phyloP scores from a whole-genome alignment of 2,113 vertebrate species.

The Phalacrocorax brasilianus region DNA sequence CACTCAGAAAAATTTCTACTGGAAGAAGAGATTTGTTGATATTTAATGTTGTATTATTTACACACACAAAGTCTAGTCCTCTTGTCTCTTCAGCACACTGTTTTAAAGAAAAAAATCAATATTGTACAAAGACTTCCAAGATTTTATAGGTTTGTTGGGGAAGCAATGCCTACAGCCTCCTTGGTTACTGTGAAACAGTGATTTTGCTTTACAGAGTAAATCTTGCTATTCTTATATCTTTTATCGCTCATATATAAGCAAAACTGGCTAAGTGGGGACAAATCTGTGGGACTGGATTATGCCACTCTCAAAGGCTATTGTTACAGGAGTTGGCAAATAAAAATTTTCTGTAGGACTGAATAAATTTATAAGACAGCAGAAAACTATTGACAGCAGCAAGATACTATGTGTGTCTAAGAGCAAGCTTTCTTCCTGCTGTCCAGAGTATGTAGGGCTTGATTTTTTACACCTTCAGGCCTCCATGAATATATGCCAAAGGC shows the following conservation, averaged over 20 bases:
- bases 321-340: not conserved
- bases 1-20: not conserved
- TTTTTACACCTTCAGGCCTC: not conserved
- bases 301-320: not conserved
- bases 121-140: not conserved
- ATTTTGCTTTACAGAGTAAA: not conserved
- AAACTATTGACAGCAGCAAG: not conserved
- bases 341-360: not conserved
- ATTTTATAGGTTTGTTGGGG: not conserved
- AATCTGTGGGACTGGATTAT: not conserved
- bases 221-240: not conserved
- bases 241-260: not conserved
- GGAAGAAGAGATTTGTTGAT: not conserved
- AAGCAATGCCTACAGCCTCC: not conserved
- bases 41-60: not conserved
- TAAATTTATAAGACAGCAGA: not conserved
- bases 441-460: not conserved
- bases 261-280: not conserved
- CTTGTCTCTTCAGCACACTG: not conserved
- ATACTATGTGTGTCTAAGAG: not conserved
- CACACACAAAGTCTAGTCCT: not conserved
- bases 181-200: not conserved
- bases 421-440: not conserved
- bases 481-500: not conserved
- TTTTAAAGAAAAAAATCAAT: not conserved